phyloP scores from a whole-genome alignment of 2,797 vertebrate species.

The Liparis tanakae region DNA sequence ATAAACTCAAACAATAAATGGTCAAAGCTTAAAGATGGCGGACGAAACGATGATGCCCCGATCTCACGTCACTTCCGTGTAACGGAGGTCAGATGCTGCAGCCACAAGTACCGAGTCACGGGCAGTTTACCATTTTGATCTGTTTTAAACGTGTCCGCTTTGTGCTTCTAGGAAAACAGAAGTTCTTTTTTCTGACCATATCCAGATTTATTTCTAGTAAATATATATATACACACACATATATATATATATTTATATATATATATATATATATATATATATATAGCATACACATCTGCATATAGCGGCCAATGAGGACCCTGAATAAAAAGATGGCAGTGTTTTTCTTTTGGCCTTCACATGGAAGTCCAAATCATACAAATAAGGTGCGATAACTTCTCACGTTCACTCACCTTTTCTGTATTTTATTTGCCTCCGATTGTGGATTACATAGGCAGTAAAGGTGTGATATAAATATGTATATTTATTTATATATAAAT shows the following conservation, averaged over 20 bases:
- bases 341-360: conserved; percentile 43
- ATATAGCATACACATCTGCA: no score
- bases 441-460: conserved; percentile 34
- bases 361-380: conserved; percentile 52
- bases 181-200: conserved; percentile 13
- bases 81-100: conserved; percentile 42
- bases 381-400: conserved; percentile 60
- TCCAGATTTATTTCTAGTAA: conserved; percentile 9
- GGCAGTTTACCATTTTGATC: conserved; percentile 26
- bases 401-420: conserved; percentile 23
- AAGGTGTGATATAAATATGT: conserved; percentile 11
- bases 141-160: conserved; percentile 33
- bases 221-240: no score
- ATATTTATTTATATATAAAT: no score
- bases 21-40: conserved; percentile 30
- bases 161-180: conserved; percentile 10
- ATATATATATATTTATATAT: no score
- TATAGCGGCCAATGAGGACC: conserved; percentile 23
- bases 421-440: conserved; percentile 18
- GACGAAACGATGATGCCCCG: conserved; percentile 30
- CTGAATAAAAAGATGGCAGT: conserved; percentile 62
- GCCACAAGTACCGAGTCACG: background rate
- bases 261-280: no score
- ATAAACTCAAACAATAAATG: background rate
- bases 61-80: conserved; percentile 12